phyloP scores from a whole-genome alignment of 2,113 vertebrate species.

The Procapra przewalskii region DNA sequence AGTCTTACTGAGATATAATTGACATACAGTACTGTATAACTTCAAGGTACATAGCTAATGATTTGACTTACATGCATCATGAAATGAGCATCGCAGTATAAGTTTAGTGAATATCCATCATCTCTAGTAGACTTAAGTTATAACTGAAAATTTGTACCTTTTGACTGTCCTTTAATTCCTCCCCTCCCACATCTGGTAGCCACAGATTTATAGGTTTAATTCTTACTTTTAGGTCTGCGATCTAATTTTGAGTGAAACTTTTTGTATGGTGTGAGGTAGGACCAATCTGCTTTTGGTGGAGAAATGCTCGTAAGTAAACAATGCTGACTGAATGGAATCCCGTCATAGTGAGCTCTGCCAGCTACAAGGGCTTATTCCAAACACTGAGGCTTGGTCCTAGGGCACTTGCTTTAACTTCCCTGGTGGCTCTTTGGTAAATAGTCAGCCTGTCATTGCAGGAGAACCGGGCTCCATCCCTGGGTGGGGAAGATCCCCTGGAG shows the following conservation, averaged over 20 bases:
- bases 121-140: neutral
- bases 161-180: neutral
- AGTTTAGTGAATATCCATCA: neutral
- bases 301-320: constrained; percentile 15
- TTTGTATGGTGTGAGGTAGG: neutral
- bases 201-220: neutral
- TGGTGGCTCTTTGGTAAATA: neutral
- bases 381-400: neutral
- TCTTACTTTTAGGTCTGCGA: neutral
- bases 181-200: neutral
- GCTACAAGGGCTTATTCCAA: neutral
- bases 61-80: neutral
- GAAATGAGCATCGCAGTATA: neutral
- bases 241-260: neutral
- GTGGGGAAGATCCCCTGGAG: neutral
- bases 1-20: neutral
- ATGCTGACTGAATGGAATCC: neutral
- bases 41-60: neutral
- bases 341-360: neutral
- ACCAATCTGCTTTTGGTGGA: neutral
- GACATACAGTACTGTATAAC: neutral
- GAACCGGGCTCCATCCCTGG: neutral
- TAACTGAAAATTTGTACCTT: neutral
- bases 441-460: neutral
- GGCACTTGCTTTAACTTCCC: neutral